Conservation (phyloP, 2,797 vertebrate species). For the Aratinga solstitialis region DNA sequence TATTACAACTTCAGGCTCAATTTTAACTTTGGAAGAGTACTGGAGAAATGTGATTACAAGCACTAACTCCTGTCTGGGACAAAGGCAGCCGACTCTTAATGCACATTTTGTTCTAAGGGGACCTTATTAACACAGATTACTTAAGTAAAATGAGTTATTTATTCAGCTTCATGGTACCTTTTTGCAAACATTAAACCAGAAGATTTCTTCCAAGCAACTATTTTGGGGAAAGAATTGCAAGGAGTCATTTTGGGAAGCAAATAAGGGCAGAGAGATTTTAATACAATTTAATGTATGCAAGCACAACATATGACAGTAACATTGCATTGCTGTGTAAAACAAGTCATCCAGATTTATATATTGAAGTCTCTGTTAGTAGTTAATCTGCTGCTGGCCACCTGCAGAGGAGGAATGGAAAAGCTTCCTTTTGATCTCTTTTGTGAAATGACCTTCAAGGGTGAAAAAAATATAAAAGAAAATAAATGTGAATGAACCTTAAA, state of each 20-base stretch:
- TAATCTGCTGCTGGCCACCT: slow-evolving; percentile 78
- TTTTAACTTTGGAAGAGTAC: background rate
- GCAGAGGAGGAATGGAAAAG: slow-evolving; percentile 76
- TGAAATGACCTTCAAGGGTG: slow-evolving; percentile 79
- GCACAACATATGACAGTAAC: slow-evolving; percentile 46
- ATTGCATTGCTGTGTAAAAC: slow-evolving; percentile 61
- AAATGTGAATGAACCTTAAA: slow-evolving; percentile 81
- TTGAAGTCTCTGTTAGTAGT: slow-evolving; percentile 73
- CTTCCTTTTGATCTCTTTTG: slow-evolving; percentile 80
- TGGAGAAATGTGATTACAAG: background rate
- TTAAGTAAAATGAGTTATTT: background rate
- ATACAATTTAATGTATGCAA: slow-evolving; percentile 48
- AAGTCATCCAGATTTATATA: slow-evolving; percentile 68
- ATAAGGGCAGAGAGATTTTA: slow-evolving; percentile 32
- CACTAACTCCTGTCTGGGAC: background rate
- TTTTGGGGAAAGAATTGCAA: background rate
- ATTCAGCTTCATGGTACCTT: background rate
- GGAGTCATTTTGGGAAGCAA: slow-evolving; percentile 48
- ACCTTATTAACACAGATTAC: background rate
- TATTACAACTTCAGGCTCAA: background rate
- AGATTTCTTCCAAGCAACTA: background rate
- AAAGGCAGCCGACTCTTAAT: background rate
- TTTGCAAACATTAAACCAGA: background rate
- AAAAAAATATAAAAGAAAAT: slow-evolving; percentile 74
- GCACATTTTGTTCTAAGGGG: background rate